A percentile compares a stretch with the other conserved stretches of the same genome.
phyloP scores from a whole-genome alignment of 2,888 invertebrate species.

The Luperina testacea region DNA sequence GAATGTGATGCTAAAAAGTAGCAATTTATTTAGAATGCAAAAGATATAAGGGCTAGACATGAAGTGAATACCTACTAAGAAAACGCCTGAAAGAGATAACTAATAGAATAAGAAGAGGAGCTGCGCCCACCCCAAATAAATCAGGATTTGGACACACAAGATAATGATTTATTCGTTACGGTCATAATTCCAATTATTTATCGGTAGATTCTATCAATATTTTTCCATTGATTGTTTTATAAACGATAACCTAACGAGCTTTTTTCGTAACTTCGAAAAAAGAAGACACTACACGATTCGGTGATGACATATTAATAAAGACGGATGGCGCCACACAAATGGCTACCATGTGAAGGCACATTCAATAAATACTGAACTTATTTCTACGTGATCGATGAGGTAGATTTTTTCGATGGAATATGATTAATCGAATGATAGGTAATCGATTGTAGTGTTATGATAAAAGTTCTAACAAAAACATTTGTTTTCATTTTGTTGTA shows the following conservation, averaged over 20 bases:
- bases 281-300: conserved; percentile 13
- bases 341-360: conserved; percentile 37
- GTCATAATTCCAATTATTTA: conserved; percentile 6
- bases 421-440: conserved; percentile 43
- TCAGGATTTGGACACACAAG: conserved; percentile 1
- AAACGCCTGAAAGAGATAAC: background rate
- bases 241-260: conserved; percentile 31
- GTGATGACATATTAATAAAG: conserved; percentile 53
- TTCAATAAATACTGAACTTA: conserved; percentile 50
- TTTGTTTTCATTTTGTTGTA: background rate
- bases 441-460: conserved; percentile 28
- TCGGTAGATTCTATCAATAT: conserved; percentile 1
- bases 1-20: background rate
- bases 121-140: background rate
- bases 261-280: conserved; percentile 11
- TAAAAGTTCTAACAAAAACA: background rate
- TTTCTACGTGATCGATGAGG: conserved; percentile 54
- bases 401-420: conserved; percentile 35
- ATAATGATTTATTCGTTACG: conserved; percentile 17
- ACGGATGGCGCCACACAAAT: conserved; percentile 54
- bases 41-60: background rate
- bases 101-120: background rate
- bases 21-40: background rate
- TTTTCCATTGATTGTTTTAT: conserved; percentile 10
- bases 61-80: background rate